Base-by-base conservation (phyloP, 1,140 invertebrate species). In the Vanessa tameamea region DNA sequence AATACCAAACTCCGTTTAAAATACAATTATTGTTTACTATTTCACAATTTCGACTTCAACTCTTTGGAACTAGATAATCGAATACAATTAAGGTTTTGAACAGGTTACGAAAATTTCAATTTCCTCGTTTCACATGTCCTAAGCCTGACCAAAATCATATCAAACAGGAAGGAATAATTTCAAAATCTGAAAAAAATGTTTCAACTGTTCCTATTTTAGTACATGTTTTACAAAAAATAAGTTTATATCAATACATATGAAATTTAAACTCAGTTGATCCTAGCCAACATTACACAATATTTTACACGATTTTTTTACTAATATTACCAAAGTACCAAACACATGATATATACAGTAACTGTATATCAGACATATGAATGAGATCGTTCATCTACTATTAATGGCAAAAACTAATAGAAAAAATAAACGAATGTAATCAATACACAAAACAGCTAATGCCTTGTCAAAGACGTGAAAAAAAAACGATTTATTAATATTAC, bases 361-460 rank as follows among this genome's bases (percentile, higher is more conserved):
- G 69, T 71, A 71, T 31, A 53, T 37, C 64, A 51, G 47, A 64
- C 23, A 31, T 70, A 66, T 68, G 59, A 61, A 68, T 73, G 72
- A 73, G 64, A 68, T 73, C 57, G 59, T 69, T 68, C 61, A 64
- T 73, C 65, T 68, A 68, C 53, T 68, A 67, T 69, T 59, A 69
- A 69, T 69, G 66, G 66, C 53, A 69, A 55, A 69, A 9, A 57
- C 51, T 43, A 53, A 57, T 26, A 55, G 50, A 53, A 68, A 59
- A 61, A 61, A 61, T 61, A 61, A 61, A 31, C 26, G 57, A 59
- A 31, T 61, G 23, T 61, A 37, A 57, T 57, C 23, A 57, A 26
- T 57, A 61, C 57, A 61, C 53, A 61, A 51, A 66, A 15, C 6
- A 61, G 31, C 57, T 61, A 61, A 31, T 31, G 57, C 31, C 57